phyloP scores from a whole-genome alignment of 2,888 invertebrate genomes.

The Cheilosia vernalis region DNA sequence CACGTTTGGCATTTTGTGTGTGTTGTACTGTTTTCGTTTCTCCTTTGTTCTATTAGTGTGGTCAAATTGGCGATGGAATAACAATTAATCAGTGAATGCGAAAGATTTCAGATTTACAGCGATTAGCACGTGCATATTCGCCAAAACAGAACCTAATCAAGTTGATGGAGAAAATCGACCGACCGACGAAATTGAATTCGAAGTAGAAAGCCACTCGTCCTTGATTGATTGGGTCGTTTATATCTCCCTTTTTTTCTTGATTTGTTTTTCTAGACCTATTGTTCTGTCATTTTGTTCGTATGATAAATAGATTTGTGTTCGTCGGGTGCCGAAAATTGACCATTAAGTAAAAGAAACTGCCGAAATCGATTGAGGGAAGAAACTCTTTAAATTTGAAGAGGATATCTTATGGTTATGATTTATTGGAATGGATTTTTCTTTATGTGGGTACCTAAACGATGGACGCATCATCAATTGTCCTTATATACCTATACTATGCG shows the following conservation, averaged over 20 bases:
- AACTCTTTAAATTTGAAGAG: slow-evolving; percentile 1
- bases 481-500: too few species aligned
- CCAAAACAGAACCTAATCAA: slow-evolving; percentile 8
- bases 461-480: too few species aligned
- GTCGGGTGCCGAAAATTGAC: slow-evolving; percentile 36
- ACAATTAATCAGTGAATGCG: slow-evolving; percentile 31
- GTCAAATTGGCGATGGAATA: neutral
- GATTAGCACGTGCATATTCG: slow-evolving; percentile 19
- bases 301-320: slow-evolving; percentile 54
- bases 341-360: slow-evolving; percentile 54
- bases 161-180: slow-evolving; percentile 34
- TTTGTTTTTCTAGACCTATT: neutral
- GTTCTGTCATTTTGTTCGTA: slow-evolving; percentile 33
- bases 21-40: slow-evolving; percentile 20
- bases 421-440: neutral
- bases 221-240: slow-evolving; percentile 49
- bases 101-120: slow-evolving; percentile 22
- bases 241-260: slow-evolving; percentile 2
- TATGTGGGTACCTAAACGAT: neutral
- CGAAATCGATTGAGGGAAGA: slow-evolving; percentile 24
- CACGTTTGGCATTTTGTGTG: slow-evolving; percentile 55
- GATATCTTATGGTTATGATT: slow-evolving; percentile 11
- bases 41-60: neutral
- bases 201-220: slow-evolving; percentile 15
- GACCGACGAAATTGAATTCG: slow-evolving; percentile 9